Evolutionary conservation across 2,797 vertebrate species (phyloP), one percentile per base, ranked within the genome.

Genomic region (Myotis daubentonii): DNA sequence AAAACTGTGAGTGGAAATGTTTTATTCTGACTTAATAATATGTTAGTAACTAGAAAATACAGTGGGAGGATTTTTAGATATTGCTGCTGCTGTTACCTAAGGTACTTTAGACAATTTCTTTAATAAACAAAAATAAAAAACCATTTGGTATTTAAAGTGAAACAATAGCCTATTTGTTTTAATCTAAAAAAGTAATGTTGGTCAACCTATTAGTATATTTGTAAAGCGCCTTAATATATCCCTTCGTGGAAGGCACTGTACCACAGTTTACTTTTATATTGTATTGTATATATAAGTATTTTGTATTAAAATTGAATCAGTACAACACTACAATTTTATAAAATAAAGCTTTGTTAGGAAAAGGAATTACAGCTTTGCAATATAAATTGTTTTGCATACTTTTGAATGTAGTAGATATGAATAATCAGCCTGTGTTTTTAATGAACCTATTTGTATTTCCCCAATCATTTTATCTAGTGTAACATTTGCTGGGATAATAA

Each of bases 331-430:
- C 94, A 72, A 76, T 97, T 95, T 93, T 98, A 93, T 87, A 97
- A 97, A 95, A 90, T 91, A 84, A 89, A 96, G 38, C 78, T 96
- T 97, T 95, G 96, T 62, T 96, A 97, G 76, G 94, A 92, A 95
- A 96, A 94, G 66, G 57, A 97, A 95, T 95, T 96, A 93, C n/a
- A 95, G 72, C 91, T 91, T 95, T 97, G 86, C 71, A 96, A 85
- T 95, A 90, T 94, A 95, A 97, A 94, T 97, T 95, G 94, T 96
- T 97, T 97, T 95, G 86, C 96, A 65, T 97, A 96, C 83, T 97
- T 98, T 95, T 98, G 98, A 99, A 98, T 99, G 98, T 99, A 98
- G 86, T 97, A 96, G 81, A 91, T 97, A 87, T 93, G 96, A 96
- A 93, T 98, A 98, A 98, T 98, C 78, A 55, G 95, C 98, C 98